Evolutionary conservation across 2,113 vertebrate genomes (phyloP), one percentile per base, ranked within the genome.

Genomic region (Seriola aureovittata): DNA sequence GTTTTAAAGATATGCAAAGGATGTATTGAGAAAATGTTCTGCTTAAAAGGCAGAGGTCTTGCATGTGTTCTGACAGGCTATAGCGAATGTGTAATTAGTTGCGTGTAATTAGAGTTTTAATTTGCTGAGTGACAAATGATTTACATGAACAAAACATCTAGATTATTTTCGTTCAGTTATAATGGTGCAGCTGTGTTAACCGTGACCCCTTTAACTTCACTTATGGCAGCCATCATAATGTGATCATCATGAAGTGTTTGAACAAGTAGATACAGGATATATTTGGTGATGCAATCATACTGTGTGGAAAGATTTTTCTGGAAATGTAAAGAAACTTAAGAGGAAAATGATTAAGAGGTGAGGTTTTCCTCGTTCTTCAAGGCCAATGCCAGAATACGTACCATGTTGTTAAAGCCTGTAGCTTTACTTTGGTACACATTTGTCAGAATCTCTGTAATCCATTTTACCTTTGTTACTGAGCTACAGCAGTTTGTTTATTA

Each of bases 81-180:
- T 57, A 42, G 40, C 17, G 44, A 44, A 48, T 60, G 50, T 74
- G 29, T 44, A 70, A 82, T 75, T 64, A 60, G 67, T 70, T 59
- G 7, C 29, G 21, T 78, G 64, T 64, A 69, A 70, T 69, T 75
- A 34, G 44, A n/a, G 21, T 74, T 75, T 50, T 59, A 73, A 73
- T 82, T 62, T 29, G 55, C 44, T 40, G n/a, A 38, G 21, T 65
- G 34, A 52, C 44, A 60, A 79, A 75, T 75, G 38, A 75, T 78
- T 52, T 29, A 63, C 52, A 66, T 62, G 54, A 52, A 44, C 17
- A 65, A 34, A 80, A 75, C 62, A 66, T 79, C 14, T 63, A 25
- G 17, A 6, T 7, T 48, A 29, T 65, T 85, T 29, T 36, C 40
- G 38, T 34, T 48, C 55, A 71, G 50, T 38, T 40, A 40, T 60